Evolutionary conservation across 2,797 vertebrate species (phyloP).

Genomic region (Myiotriccus ornatus): DNA sequence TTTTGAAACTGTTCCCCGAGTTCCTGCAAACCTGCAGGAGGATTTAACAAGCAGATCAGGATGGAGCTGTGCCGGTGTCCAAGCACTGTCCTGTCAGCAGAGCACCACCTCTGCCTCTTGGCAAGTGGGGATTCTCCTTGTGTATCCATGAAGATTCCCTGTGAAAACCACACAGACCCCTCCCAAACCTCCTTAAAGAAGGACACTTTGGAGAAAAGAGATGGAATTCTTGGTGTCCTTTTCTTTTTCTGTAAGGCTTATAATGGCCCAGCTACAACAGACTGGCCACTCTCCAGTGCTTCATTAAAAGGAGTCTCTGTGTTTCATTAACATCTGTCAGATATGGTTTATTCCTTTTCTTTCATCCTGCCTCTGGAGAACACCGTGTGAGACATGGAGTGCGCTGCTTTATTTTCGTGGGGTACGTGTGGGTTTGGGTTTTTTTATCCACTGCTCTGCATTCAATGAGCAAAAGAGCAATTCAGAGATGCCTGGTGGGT

Average conservation of each 20-base stretch:
- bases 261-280: neutral
- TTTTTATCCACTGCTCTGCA: neutral
- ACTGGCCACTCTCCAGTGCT: neutral
- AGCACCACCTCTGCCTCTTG: neutral
- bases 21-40: neutral
- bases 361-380: neutral
- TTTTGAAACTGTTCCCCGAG: neutral
- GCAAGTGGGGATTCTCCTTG: neutral
- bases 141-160: neutral
- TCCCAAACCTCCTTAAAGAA: neutral
- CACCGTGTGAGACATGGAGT: neutral
- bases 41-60: neutral
- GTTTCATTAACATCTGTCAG: neutral
- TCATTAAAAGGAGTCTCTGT: neutral
- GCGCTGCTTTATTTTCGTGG: neutral
- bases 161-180: neutral
- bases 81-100: neutral
- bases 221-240: neutral
- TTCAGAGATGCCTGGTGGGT: neutral
- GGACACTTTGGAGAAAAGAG: neutral
- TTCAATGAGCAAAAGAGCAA: neutral
- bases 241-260: neutral
- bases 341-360: neutral
- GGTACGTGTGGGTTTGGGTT: neutral
- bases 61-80: neutral